Evolutionary conservation across 2,888 invertebrate genomes (phyloP).

Genomic region (Epinotia bilunana): DNA sequence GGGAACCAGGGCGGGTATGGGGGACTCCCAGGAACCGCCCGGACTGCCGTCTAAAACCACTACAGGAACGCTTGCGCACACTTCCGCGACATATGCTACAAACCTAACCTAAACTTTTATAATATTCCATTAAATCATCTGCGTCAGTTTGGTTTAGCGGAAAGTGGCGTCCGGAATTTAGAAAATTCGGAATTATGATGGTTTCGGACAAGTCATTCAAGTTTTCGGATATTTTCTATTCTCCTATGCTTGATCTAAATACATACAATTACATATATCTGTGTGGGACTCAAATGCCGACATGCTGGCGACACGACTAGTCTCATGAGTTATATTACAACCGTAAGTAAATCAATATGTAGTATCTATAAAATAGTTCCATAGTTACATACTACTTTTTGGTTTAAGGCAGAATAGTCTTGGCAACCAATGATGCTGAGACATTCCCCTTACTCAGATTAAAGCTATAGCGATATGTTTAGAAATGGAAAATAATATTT

Average conservation of each 20-base stretch:
- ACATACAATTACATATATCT: background rate
- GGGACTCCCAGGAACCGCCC: too few species aligned
- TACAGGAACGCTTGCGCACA: too few species aligned
- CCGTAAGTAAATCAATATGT: background rate
- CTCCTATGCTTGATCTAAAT: background rate
- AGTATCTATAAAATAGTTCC: background rate
- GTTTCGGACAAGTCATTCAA: too few species aligned
- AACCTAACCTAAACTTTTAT: too few species aligned
- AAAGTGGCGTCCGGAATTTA: too few species aligned
- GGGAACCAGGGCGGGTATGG: too few species aligned
- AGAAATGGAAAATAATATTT: constrained; percentile 3
- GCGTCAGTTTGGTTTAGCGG: too few species aligned
- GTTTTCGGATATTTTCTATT: background rate
- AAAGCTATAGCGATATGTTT: constrained; percentile 11
- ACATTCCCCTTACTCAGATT: constrained; percentile 15
- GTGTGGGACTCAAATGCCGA: constrained; percentile 17
- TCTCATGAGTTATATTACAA: constrained; percentile 31
- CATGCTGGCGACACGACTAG: constrained; percentile 33
- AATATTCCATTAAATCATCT: too few species aligned
- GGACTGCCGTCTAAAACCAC: too few species aligned
- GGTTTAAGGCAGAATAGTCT: background rate
- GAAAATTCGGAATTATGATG: too few species aligned
- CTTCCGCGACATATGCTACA: too few species aligned
- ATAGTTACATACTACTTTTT: background rate
- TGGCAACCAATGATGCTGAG: constrained; percentile 28